Conservation (phyloP, 2,797 vertebrate genomes). For the Harpagifer antarcticus region DNA sequence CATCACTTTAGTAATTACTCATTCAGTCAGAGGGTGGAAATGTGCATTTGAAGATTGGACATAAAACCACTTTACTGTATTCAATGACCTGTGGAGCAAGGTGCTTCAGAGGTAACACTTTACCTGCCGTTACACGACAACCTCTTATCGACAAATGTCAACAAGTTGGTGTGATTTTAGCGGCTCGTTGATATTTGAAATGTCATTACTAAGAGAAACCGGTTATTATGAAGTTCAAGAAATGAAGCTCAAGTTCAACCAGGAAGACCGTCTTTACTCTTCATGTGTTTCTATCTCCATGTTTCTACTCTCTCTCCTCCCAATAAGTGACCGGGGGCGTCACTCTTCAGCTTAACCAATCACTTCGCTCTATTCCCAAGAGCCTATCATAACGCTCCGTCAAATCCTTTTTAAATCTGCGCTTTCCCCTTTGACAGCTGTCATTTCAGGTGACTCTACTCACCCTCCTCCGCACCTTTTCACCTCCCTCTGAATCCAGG, state of each 20-base stretch:
- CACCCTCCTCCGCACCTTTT: no score
- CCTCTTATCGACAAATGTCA: background rate
- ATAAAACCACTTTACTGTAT: background rate
- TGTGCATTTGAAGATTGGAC: conserved; percentile 10
- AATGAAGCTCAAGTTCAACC: background rate
- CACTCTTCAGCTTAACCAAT: no score
- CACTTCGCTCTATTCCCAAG: no score
- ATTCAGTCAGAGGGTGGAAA: conserved; percentile 8
- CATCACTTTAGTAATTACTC: conserved; percentile 34
- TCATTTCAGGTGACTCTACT: no score
- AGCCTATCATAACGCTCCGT: no score
- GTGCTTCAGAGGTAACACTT: background rate
- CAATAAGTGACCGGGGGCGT: no score
- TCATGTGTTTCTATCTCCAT: no score
- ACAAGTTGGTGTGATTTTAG: background rate
- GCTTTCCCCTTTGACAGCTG: no score
- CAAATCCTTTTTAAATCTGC: no score
- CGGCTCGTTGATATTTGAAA: background rate
- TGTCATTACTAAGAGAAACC: background rate
- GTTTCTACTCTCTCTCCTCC: no score
- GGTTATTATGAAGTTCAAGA: background rate
- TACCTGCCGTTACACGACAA: conserved; percentile 1
- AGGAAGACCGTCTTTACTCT: no score
- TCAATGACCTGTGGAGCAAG: background rate
- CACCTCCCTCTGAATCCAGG: no score